These are phyloP conservation scores for Strigamia crassipes DNA, from an alignment of 2,888 invertebrate species.

Conservation along the genomic window DNA sequence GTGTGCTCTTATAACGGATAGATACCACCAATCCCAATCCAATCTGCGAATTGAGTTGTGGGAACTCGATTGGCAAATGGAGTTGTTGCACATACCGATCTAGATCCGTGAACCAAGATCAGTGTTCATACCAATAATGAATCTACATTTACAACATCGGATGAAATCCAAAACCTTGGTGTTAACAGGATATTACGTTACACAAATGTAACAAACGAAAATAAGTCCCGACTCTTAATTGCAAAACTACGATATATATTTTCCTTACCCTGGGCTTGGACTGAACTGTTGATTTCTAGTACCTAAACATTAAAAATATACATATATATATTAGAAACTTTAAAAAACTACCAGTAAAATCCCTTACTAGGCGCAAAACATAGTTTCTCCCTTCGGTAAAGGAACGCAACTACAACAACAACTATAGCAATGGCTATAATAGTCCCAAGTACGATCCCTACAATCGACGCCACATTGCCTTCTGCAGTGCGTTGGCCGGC, in stretches of 20 bases:
- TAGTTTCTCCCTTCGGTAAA: not conserved
- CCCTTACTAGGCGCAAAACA: not conserved
- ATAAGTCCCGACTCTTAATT: too few relatives aligned
- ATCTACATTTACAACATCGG: too few relatives aligned
- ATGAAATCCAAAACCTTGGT: too few relatives aligned
- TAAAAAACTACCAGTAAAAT: not conserved
- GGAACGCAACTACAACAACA: not conserved
- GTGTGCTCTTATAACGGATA: too few relatives aligned
- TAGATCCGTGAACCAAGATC: too few relatives aligned
- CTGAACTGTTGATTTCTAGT: not conserved
- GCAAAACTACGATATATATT: not conserved
- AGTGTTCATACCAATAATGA: too few relatives aligned
- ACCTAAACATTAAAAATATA: not conserved
- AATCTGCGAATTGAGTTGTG: too few relatives aligned
- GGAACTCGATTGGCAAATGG: too few relatives aligned
- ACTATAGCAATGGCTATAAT: not conserved
- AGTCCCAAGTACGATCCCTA: not conserved
- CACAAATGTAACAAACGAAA: too few relatives aligned
- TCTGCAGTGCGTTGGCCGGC: not conserved
- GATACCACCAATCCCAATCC: too few relatives aligned
- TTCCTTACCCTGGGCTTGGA: not conserved
- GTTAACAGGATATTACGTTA: too few relatives aligned
- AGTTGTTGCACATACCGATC: too few relatives aligned
- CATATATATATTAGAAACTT: not conserved
- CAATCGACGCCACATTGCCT: not conserved